Evolutionary conservation across 64 coral and sea anemone genomes (phyloP).

Genomic region (Trachythela sp.): DNA sequence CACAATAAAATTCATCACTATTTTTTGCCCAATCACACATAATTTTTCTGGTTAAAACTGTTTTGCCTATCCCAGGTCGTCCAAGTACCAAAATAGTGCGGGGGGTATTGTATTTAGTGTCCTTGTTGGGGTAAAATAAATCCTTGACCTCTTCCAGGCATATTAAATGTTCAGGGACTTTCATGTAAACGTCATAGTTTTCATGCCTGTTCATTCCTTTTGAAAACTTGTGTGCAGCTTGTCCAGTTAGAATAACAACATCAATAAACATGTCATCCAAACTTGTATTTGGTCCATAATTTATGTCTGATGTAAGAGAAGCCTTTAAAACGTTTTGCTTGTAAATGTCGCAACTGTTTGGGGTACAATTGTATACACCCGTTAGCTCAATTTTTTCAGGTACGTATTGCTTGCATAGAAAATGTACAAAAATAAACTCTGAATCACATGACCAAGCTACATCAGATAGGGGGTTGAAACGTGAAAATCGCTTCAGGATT

Average conservation of each 20-base stretch:
- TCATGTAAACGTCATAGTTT: slow-evolving; percentile 29
- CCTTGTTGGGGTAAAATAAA: slow-evolving; percentile 22
- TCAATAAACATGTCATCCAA: slow-evolving; percentile 20
- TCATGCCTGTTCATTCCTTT: not conserved
- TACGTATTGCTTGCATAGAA: not conserved
- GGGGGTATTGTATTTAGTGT: not conserved
- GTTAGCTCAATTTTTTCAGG: not conserved
- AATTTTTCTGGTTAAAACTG: not conserved
- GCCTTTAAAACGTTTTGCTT: not conserved
- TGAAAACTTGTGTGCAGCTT: slow-evolving; percentile 10
- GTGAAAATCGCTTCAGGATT: not conserved
- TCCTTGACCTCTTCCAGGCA: not conserved
- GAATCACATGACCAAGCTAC: not conserved
- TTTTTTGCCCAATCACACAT: not conserved
- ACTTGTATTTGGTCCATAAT: not conserved
- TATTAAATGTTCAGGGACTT: not conserved
- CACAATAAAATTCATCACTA: not conserved
- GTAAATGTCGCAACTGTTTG: not conserved
- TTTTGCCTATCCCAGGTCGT: not conserved
- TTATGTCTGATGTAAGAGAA: not conserved
- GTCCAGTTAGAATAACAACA: slow-evolving; percentile 16
- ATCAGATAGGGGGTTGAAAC: not conserved
- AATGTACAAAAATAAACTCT: not conserved
- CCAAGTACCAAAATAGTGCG: not conserved
- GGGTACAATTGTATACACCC: not conserved